These are phyloP conservation scores for Coregonus clupeaformis DNA, from an alignment of 2,113 vertebrate genomes.

Conservation along the genomic window DNA sequence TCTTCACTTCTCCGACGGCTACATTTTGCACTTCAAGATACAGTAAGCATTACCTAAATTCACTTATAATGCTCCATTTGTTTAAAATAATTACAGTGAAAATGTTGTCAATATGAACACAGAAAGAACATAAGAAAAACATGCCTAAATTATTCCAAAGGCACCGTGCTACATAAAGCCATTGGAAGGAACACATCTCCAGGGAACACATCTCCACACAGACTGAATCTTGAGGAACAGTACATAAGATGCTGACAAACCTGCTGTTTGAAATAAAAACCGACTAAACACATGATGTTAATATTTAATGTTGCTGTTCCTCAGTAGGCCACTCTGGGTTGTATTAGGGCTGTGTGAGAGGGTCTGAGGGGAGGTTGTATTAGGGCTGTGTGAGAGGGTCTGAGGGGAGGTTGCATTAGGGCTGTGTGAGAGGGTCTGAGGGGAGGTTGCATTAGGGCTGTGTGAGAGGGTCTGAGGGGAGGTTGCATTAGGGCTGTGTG, in stretches of 20 bases:
- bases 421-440: slow-evolving; percentile 78
- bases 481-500: slow-evolving; percentile 56
- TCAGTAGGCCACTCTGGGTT: slow-evolving; percentile 65
- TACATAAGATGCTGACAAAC: slow-evolving; percentile 68
- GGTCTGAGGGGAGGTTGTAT: slow-evolving; percentile 83
- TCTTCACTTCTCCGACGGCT: slow-evolving; percentile 42
- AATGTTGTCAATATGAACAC: slow-evolving; percentile 55
- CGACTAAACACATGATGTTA: slow-evolving; percentile 80
- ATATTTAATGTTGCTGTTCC: slow-evolving; percentile 85
- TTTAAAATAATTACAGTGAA: slow-evolving; percentile 51
- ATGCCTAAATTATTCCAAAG: slow-evolving; percentile 54
- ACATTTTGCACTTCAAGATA: slow-evolving; percentile 25
- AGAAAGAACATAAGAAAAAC: slow-evolving; percentile 65
- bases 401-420: slow-evolving; percentile 1
- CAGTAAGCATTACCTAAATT: slow-evolving; percentile 30
- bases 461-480: too few species aligned
- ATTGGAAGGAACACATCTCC: not conserved
- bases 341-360: slow-evolving; percentile 62
- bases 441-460: slow-evolving; percentile 81
- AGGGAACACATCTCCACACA: slow-evolving; percentile 45
- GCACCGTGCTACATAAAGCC: slow-evolving; percentile 40
- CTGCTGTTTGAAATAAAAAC: slow-evolving; percentile 68
- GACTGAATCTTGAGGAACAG: slow-evolving; percentile 54
- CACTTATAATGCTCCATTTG: slow-evolving; percentile 50
- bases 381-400: slow-evolving; percentile 61